phyloP scores from a whole-genome alignment of 2,113 vertebrate species.

The Sitta europaea region DNA sequence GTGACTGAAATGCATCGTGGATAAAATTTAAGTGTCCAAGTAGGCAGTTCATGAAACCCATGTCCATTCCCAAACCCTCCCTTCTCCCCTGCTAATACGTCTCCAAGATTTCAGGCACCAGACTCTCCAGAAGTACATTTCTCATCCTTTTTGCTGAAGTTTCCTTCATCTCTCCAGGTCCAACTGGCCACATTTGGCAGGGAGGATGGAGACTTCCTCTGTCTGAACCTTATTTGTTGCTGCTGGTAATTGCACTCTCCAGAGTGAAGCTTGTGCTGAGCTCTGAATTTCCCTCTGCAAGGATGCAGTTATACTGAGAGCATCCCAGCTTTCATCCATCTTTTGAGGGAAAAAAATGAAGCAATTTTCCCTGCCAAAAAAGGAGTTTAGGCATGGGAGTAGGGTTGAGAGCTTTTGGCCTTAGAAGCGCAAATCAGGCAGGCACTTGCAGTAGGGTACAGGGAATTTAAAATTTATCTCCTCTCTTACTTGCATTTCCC shows the following conservation, averaged over 20 bases:
- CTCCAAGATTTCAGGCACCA: not conserved
- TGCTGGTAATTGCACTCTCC: not conserved
- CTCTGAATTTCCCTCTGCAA: not conserved
- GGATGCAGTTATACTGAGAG: not conserved
- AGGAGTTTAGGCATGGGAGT: not conserved
- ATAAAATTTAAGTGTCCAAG: not conserved
- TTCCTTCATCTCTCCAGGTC: not conserved
- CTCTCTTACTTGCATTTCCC: not conserved
- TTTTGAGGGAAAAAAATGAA: not conserved
- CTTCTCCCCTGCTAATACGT: not conserved
- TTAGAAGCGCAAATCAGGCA: not conserved
- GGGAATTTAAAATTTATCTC: not conserved
- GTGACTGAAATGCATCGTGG: not conserved
- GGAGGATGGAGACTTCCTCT: not conserved
- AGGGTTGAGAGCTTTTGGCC: not conserved
- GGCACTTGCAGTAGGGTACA: not conserved
- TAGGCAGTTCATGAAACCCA: not conserved
- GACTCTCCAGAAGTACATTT: not conserved
- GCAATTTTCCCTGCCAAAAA: not conserved
- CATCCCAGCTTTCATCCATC: not conserved
- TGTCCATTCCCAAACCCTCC: not conserved
- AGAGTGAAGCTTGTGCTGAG: not conserved
- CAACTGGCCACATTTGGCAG: not conserved
- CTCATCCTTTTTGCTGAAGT: not conserved
- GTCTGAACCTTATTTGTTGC: not conserved